These are phyloP conservation scores for Brachyhypopomus occidentalis DNA, from an alignment of 2,113 vertebrate species.

Conservation along the genomic window DNA sequence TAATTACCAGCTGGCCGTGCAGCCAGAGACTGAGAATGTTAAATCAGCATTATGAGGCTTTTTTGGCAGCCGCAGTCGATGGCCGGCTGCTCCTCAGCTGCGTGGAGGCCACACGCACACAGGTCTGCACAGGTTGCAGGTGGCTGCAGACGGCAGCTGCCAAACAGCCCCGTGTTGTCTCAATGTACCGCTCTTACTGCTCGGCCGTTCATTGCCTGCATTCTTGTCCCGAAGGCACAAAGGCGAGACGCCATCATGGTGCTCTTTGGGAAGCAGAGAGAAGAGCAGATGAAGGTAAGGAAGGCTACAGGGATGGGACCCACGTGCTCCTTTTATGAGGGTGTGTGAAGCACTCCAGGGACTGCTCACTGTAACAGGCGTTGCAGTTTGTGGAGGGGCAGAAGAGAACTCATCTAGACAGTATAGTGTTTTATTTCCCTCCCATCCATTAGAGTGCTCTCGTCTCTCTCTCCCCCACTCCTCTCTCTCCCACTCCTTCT, in stretches of 20 bases:
- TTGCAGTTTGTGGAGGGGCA: conserved; percentile 39
- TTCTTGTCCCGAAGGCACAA: conserved; percentile 66
- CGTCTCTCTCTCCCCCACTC: conserved; percentile 44
- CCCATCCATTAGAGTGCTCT: conserved; percentile 55
- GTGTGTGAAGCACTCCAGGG: conserved; percentile 13
- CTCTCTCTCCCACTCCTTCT: conserved; percentile 45
- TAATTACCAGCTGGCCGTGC: conserved; percentile 36
- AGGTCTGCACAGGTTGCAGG: neutral
- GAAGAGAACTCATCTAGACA: conserved; percentile 26
- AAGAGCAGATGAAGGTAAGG: conserved; percentile 73
- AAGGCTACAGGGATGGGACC: neutral
- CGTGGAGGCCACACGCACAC: neutral
- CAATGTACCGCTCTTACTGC: neutral
- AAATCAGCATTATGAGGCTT: conserved; percentile 57
- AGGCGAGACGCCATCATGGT: conserved; percentile 73
- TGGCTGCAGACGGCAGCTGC: neutral
- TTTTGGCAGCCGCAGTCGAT: conserved; percentile 44
- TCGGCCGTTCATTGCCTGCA: neutral
- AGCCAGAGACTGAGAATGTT: conserved; percentile 30
- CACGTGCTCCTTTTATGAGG: neutral
- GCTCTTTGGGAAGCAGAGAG: conserved; percentile 74
- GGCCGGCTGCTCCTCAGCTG: conserved; percentile 12
- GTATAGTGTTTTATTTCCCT: conserved; percentile 60
- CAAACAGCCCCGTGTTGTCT: neutral
- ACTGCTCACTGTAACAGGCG: conserved; percentile 21